A percentile compares a stretch with the other conserved stretches of the same genome.
Evolutionary conservation across 2,888 invertebrate species (phyloP).

Genomic region (Cephonodes hylas): DNA sequence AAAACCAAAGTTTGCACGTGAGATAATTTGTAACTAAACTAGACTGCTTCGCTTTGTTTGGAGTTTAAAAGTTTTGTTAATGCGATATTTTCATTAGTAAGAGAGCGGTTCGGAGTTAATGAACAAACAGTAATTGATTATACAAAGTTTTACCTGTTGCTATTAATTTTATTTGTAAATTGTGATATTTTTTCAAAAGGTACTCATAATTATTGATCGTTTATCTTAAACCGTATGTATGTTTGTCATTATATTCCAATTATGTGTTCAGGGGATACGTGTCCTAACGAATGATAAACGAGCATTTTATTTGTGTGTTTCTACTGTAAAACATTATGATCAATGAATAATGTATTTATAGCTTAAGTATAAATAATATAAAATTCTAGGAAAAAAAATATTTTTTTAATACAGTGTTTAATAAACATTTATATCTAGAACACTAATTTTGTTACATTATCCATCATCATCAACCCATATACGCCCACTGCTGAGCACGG

Average conservation of each 20-base stretch:
- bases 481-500: too few species aligned
- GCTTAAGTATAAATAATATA: too few species aligned
- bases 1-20: background rate
- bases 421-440: too few species aligned
- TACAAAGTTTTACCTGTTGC: background rate
- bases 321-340: background rate
- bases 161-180: background rate
- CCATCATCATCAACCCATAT: too few species aligned
- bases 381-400: too few species aligned
- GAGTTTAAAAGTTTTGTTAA: constrained; percentile 7
- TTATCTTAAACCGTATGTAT: background rate
- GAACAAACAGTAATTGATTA: background rate
- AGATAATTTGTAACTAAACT: background rate
- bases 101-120: background rate
- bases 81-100: constrained; percentile 8
- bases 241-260: background rate
- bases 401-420: too few species aligned
- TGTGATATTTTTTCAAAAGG: background rate
- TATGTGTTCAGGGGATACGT: background rate
- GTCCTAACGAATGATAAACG: background rate
- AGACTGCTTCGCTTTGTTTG: background rate
- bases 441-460: too few species aligned
- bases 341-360: too few species aligned
- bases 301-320: background rate
- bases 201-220: background rate